These are phyloP conservation scores for Neoitamus cyanurus DNA, from an alignment of 2,888 invertebrate species.

Conservation along the genomic window DNA sequence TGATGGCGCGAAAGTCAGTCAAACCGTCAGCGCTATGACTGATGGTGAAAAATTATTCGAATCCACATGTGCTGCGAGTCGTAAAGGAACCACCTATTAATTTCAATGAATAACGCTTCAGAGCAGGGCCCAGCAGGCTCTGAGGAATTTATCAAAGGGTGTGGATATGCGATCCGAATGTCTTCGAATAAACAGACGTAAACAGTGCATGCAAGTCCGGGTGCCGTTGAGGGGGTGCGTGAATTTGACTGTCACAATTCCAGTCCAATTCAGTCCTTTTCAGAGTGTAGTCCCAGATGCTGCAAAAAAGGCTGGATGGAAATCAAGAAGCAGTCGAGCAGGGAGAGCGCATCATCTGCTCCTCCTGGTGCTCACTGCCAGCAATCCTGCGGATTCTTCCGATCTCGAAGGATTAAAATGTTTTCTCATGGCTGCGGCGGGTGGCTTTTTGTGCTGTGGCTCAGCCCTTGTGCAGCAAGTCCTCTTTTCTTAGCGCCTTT, in stretches of 20 bases:
- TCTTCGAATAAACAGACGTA: not conserved
- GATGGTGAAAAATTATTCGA: not conserved
- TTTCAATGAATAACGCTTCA: slow-evolving; percentile 35
- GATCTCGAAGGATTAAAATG: slow-evolving; percentile 22
- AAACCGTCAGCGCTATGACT: not conserved
- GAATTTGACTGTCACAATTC: slow-evolving; percentile 33
- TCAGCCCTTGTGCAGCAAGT: not conserved
- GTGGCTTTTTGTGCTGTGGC: not conserved
- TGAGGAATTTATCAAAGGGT: slow-evolving; percentile 26
- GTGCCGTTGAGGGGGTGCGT: not conserved
- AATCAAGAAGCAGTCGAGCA: slow-evolving; percentile 9
- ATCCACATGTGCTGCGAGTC: not conserved
- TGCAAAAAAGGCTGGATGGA: not conserved
- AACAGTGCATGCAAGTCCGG: not conserved
- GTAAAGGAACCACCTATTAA: not conserved
- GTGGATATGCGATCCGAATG: slow-evolving; percentile 1
- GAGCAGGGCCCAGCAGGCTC: not conserved
- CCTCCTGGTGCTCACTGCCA: not conserved
- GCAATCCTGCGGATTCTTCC: not conserved
- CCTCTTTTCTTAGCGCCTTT: slow-evolving; percentile 20
- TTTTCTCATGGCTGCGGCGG: not conserved
- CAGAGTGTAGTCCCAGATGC: slow-evolving; percentile 25
- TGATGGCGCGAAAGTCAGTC: not conserved
- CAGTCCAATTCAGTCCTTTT: not conserved
- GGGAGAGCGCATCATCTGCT: slow-evolving; percentile 26